Conservation (phyloP, 2,113 vertebrate genomes). For the Himantopus leucocephalus region DNA sequence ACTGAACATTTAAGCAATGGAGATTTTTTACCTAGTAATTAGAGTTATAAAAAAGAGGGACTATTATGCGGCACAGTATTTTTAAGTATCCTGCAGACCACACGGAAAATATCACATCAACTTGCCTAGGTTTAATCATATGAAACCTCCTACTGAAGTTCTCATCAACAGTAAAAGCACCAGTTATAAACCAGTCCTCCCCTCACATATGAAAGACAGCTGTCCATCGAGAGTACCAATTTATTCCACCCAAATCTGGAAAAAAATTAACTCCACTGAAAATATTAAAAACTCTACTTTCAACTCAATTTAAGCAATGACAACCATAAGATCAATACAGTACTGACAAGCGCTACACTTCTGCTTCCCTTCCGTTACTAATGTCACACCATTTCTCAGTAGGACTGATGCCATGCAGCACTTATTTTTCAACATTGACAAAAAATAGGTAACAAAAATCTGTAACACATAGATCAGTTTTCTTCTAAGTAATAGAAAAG, state of each 20-base stretch:
- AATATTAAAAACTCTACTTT: neutral
- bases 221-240: neutral
- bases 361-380: neutral
- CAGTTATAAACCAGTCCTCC: neutral
- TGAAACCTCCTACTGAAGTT: constrained; percentile 6
- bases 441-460: neutral
- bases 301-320: neutral
- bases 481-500: neutral
- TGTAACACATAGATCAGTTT: neutral
- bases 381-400: neutral
- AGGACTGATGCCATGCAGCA: neutral
- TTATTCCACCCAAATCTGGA: neutral
- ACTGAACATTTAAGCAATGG: neutral
- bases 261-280: neutral
- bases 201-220: neutral
- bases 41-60: neutral
- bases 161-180: neutral
- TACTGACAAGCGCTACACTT: rapidly evolving
- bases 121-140: neutral
- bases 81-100: neutral
- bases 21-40: neutral
- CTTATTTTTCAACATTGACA: neutral
- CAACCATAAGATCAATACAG: neutral
- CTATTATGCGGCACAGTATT: neutral
- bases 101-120: neutral